Evolutionary conservation across 2,888 invertebrate species (phyloP), one percentile per base, ranked within the genome.

Genomic region (Andricus quercusramuli): DNA sequence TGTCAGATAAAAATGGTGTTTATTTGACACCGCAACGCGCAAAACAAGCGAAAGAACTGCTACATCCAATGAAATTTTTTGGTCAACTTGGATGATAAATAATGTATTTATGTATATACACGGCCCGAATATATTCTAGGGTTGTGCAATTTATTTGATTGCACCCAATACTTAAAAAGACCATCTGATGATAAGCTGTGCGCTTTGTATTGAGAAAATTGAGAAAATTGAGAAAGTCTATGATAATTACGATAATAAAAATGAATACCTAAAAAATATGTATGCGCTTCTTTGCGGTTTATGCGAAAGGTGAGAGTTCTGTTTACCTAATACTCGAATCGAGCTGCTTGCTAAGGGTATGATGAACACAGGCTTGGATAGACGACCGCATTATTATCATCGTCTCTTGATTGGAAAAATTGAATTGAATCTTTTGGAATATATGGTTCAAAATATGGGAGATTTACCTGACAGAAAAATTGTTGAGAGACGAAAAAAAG

Each of bases 221-320:
- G 89, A 90, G 88, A 89, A 89, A 6, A 37, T 37, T 37, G 37
- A 37, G 37, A 37, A 87, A 87, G 89, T 84, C 85, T 90, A 86
- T 88, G 88, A 90, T 90, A 88, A 91, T 90, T 88, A 87, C 86
- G 87, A 89, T 89, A 90, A 88, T 87, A 90, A 88, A 22, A 79
- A 77, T 74, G 65, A 89, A 88, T 79, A n/a, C 25, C 78, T 80
- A 83, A 90, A 87, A 88, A 89, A 37, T 86, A 70, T 83, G 79
- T 83, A 88, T 89, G 89, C 85, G 83, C 92, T 89, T 90, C 91
- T 91, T 91, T 90, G 90, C 88, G 89, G 86, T 89, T 89, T 67
- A 87, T 87, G 87, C 88, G 90, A 91, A 92, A 92, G 92, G 92
- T 92, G 92, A 92, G 92, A 90, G 91, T 89, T 90, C 91, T 91